phyloP scores from a whole-genome alignment of 2,888 invertebrate genomes.

The Drosophila suboccidentalis region DNA sequence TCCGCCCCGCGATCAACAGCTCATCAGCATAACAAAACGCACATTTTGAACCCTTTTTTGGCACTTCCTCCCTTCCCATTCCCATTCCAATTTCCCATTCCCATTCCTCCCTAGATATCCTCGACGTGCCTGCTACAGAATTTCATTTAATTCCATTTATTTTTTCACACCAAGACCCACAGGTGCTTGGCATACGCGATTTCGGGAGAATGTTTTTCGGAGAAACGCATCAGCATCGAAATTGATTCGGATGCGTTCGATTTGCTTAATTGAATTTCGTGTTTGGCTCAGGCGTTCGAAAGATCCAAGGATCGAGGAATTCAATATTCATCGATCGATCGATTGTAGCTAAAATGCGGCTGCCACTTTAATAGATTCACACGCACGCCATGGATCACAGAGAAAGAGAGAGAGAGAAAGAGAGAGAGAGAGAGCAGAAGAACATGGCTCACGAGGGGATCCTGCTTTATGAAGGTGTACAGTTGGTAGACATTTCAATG shows the following conservation, averaged over 20 bases:
- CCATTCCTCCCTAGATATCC: conserved; percentile 11
- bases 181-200: conserved; percentile 54
- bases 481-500: conserved; percentile 7
- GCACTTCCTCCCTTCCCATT: conserved; percentile 48
- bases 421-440: background rate
- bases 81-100: conserved; percentile 8
- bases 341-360: conserved; percentile 37
- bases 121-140: conserved; percentile 44
- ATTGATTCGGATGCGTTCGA: conserved; percentile 70
- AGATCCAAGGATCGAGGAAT: conserved; percentile 24
- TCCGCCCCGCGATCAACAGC: conserved; percentile 33
- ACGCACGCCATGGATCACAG: conserved; percentile 56
- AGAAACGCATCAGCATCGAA: conserved; percentile 66
- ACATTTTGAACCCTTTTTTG: conserved; percentile 53
- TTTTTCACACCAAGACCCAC: conserved; percentile 65
- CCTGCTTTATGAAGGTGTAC: background rate
- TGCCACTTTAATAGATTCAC: conserved; percentile 72
- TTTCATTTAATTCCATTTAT: conserved; percentile 41
- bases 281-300: conserved; percentile 19
- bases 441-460: background rate
- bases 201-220: conserved; percentile 60
- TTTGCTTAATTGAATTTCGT: conserved; percentile 79
- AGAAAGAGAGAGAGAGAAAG: background rate
- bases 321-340: conserved; percentile 25
- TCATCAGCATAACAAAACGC: conserved; percentile 74